Evolutionary conservation across 1,140 invertebrate genomes (phyloP).

Genomic region (Drosophila repleta): DNA sequence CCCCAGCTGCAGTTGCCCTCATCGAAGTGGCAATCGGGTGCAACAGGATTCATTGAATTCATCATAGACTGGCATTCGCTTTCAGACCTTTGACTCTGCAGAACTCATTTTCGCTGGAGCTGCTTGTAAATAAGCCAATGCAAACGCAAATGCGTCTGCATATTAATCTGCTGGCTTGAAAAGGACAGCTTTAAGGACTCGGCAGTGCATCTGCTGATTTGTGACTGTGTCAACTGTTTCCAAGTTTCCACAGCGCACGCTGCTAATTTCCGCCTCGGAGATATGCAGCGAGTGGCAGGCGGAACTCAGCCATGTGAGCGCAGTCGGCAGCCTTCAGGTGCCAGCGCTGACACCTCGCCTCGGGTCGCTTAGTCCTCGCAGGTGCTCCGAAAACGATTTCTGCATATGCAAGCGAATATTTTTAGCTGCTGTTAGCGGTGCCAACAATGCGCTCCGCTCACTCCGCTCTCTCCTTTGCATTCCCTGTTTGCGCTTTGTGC

Average conservation of each 20-base stretch:
- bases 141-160: background rate
- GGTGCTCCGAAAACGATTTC: constrained; percentile 31
- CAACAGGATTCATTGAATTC: constrained; percentile 17
- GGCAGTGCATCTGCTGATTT: constrained; percentile 24
- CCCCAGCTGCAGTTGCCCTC: constrained; percentile 27
- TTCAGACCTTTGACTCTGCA: constrained; percentile 1
- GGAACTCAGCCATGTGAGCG: constrained; percentile 30
- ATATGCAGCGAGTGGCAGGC: constrained; percentile 15
- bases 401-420: constrained; percentile 62
- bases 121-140: constrained; percentile 19
- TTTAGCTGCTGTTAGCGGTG: constrained; percentile 29
- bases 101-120: background rate
- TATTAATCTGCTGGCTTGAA: background rate
- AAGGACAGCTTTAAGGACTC: constrained; percentile 19
- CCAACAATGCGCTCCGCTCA: constrained; percentile 25
- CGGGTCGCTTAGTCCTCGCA: constrained; percentile 8
- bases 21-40: constrained; percentile 22
- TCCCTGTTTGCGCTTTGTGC: constrained; percentile 51
- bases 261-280: constrained; percentile 51
- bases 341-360: constrained; percentile 18
- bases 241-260: constrained; percentile 30
- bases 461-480: constrained; percentile 9
- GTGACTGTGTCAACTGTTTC: constrained; percentile 32
- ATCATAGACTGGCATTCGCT: constrained; percentile 9
- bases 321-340: constrained; percentile 25